Conservation (phyloP, 2,888 invertebrate species). For the Syrista parreyssii region DNA sequence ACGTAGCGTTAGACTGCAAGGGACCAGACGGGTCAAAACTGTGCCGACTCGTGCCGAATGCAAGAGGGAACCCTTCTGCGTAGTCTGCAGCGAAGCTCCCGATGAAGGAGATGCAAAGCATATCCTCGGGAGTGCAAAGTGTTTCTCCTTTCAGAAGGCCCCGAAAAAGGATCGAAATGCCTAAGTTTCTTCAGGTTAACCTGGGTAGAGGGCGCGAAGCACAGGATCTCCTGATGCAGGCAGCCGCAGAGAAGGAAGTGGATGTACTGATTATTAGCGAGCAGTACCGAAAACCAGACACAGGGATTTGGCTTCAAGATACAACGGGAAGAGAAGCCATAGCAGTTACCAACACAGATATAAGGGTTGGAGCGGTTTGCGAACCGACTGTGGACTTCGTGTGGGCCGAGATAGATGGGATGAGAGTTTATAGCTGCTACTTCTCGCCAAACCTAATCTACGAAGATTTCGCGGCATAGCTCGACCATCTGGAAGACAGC, state of each 20-base stretch:
- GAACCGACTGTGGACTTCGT: conserved; percentile 12
- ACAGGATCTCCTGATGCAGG: conserved; percentile 21
- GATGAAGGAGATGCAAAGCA: neutral
- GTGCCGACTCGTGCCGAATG: conserved; percentile 9
- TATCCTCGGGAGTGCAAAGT: conserved; percentile 12
- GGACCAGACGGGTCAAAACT: conserved; percentile 3
- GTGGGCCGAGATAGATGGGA: conserved; percentile 8
- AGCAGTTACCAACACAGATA: conserved; percentile 6
- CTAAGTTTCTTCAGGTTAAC: conserved; percentile 27
- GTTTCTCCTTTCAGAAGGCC: neutral
- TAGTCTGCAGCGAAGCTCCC: neutral
- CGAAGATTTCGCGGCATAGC: conserved; percentile 4
- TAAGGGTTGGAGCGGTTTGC: conserved; percentile 1
- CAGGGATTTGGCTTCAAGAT: conserved; percentile 14
- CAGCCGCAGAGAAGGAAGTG: conserved; percentile 14
- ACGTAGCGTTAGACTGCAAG: neutral
- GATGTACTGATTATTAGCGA: conserved; percentile 15
- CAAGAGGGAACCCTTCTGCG: conserved; percentile 2
- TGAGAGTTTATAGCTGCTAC: conserved; percentile 25
- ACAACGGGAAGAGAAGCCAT: conserved; percentile 14
- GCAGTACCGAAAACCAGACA: conserved; percentile 10
- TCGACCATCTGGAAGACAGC: conserved; percentile 14
- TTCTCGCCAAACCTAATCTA: conserved; percentile 15
- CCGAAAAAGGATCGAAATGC: no score
- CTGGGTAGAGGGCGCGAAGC: conserved; percentile 26